phyloP scores from a whole-genome alignment of 2,113 vertebrate species.

The Copsychus sechellarum region DNA sequence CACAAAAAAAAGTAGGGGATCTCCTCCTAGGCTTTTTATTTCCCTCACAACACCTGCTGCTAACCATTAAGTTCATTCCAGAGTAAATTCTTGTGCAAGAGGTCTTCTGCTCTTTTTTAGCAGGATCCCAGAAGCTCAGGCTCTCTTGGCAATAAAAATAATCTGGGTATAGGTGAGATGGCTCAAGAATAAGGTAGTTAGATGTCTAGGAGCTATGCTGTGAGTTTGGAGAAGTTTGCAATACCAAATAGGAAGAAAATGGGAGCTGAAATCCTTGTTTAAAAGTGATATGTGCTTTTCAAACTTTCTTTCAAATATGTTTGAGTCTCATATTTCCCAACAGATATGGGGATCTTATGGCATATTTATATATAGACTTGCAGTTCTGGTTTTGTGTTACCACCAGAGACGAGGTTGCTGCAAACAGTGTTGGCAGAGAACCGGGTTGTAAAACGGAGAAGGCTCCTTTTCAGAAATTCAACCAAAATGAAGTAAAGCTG shows the following conservation, averaged over 20 bases:
- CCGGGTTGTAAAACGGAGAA: neutral
- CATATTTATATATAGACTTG: neutral
- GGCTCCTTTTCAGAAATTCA: neutral
- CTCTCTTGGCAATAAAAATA: neutral
- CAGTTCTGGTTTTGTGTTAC: neutral
- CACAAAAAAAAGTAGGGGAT: neutral
- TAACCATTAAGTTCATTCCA: neutral
- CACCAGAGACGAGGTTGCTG: neutral
- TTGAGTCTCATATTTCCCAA: neutral
- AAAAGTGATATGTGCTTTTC: neutral
- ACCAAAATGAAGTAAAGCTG: neutral
- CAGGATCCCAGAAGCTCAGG: neutral
- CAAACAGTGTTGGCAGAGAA: neutral
- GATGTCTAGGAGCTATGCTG: neutral
- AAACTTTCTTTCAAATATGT: neutral
- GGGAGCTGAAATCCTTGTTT: neutral
- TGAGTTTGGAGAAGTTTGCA: neutral
- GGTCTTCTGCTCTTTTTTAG: neutral
- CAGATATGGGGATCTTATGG: neutral
- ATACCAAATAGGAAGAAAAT: neutral
- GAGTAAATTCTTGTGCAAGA: neutral
- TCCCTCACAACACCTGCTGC: neutral
- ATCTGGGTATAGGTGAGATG: neutral
- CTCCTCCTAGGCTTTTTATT: neutral
- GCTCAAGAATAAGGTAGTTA: neutral